A percentile compares a stretch with the other conserved stretches of the same genome.
Evolutionary conservation across 2,888 invertebrate genomes (phyloP).

Genomic region (Iselma pallidipennis): DNA sequence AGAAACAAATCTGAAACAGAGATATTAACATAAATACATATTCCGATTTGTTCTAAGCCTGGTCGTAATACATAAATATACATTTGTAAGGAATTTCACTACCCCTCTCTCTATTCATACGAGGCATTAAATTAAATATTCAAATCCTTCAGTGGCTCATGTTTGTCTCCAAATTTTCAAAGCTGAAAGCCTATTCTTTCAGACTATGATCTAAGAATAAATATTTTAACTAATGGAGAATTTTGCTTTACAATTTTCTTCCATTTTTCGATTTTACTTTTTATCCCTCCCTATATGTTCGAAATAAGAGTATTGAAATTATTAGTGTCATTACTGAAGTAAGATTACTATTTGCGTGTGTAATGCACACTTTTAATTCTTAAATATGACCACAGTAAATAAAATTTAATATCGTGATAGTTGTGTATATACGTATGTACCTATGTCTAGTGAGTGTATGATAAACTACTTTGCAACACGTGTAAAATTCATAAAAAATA

Average conservation of each 20-base stretch:
- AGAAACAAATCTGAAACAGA: slow-evolving; percentile 35
- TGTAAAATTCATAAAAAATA: slow-evolving; percentile 41
- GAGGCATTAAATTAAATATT: slow-evolving; percentile 28
- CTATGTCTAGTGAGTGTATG: too few species aligned
- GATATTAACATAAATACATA: slow-evolving; percentile 46
- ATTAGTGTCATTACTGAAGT: too few species aligned
- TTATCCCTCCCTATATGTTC: too few species aligned
- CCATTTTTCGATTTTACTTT: too few species aligned
- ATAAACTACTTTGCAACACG: slow-evolving; percentile 34
- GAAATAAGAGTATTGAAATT: too few species aligned
- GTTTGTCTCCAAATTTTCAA: slow-evolving; percentile 18
- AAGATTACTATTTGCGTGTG: background rate
- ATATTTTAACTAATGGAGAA: too few species aligned
- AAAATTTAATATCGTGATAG: too few species aligned
- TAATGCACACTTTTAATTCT: background rate
- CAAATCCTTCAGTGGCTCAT: slow-evolving; percentile 19
- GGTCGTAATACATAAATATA: slow-evolving; percentile 41
- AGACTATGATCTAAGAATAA: background rate
- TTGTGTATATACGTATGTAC: too few species aligned
- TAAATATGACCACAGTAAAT: too few species aligned
- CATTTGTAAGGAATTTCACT: slow-evolving; percentile 29
- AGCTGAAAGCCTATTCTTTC: background rate
- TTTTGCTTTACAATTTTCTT: too few species aligned
- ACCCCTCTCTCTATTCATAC: slow-evolving; percentile 21
- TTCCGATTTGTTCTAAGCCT: slow-evolving; percentile 36